Evolutionary conservation across 2,113 vertebrate species (phyloP), one percentile per base, ranked within the genome.

Genomic region (Myrmecophaga tridactyla): DNA sequence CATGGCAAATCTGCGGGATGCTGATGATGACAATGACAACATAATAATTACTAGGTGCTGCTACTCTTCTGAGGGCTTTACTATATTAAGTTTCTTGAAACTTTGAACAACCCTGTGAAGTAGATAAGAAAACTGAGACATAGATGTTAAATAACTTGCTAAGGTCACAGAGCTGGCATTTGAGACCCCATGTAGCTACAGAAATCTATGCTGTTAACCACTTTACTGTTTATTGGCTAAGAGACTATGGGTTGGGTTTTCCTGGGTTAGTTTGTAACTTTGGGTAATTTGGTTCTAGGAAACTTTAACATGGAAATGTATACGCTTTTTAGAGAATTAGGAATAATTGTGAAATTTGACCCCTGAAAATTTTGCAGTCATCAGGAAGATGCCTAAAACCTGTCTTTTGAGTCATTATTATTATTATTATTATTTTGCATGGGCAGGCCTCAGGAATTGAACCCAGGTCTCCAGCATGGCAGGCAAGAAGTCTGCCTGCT

Each of bases 301-400:
- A 92, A 82, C 36, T 51, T 96, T 90, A 76, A 81, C 29, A 90
- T 91, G 67, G 60, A 89, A 82, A 69, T 83, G 21, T 29, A 2
- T 81, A 85, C 20, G 73, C 0, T 89, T 86, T 72, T 56, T 7
- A 31, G 58, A 75, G 41, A 88, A 77, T 41, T 62, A 78, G 76
- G 34, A 76, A 85, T 86, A 73, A 73, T 76, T 92, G 21, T 53
- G 39, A 89, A 87, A 69, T 93, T 86, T 70, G 18, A 70, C 11
- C 21, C 9, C 27, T 69, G 41, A 93, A 92, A 70, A 7, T 89
- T 94, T 36, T 46, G 65, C 2, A 89, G 41, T 89, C 25, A 81
- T 4, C 43, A 67, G 43, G 84, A 91, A 39, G 82, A 86, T 53
- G 27, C 34, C 43, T 88, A 92, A 93, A 81, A 72, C 17, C 1